These are phyloP conservation scores for Nyctereutes procyonoides DNA, from an alignment of 2,113 vertebrate genomes.

Conservation along the genomic window DNA sequence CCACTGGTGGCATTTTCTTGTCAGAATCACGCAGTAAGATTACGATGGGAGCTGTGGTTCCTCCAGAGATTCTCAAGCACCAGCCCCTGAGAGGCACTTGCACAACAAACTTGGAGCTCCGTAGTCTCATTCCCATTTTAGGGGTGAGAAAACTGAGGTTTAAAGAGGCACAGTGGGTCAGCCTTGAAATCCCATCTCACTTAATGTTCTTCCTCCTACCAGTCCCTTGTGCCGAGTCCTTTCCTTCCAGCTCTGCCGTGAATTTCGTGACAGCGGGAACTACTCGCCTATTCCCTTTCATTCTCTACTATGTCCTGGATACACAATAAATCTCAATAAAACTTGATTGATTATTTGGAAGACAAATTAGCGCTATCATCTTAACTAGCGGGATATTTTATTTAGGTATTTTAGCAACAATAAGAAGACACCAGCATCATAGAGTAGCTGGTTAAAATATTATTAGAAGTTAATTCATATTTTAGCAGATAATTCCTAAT, in stretches of 20 bases:
- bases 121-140: background rate
- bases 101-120: background rate
- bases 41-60: background rate
- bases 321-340: conserved; percentile 63
- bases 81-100: background rate
- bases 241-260: background rate
- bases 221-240: background rate
- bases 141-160: conserved; percentile 19
- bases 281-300: background rate
- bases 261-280: background rate
- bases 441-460: conserved; percentile 86
- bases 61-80: background rate
- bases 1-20: background rate
- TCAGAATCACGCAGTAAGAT: background rate
- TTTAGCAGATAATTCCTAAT: conserved; percentile 90
- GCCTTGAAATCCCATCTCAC: background rate
- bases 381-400: conserved; percentile 78
- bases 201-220: background rate
- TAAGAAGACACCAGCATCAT: conserved; percentile 73
- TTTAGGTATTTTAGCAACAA: conserved; percentile 82
- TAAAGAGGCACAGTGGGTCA: background rate
- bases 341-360: conserved; percentile 78
- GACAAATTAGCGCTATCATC: conserved; percentile 79
- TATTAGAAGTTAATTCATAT: conserved; percentile 90
- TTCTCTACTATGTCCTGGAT: background rate